These are phyloP conservation scores for Neomicropteryx cornuta DNA, from an alignment of 1,140 invertebrate species.

Conservation along the genomic window DNA sequence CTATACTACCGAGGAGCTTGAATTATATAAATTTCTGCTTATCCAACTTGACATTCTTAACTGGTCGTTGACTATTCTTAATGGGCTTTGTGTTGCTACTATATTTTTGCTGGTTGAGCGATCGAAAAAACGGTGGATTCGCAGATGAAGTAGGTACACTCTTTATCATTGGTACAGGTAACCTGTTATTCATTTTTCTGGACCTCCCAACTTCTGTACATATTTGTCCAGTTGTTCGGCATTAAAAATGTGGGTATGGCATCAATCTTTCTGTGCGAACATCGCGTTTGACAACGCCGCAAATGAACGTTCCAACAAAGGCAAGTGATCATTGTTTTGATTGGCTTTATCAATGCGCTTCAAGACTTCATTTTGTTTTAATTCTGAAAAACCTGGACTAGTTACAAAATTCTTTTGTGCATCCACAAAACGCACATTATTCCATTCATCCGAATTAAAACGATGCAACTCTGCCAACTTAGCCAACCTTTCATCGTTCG, in stretches of 20 bases:
- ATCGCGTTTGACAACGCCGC: conserved; percentile 14
- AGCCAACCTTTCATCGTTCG: too few species aligned
- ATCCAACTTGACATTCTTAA: conserved; percentile 7
- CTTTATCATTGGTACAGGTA: neutral
- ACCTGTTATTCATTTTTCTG: conserved; percentile 11
- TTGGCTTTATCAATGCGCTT: too few species aligned
- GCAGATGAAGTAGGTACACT: neutral
- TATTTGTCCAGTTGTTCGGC: conserved; percentile 9
- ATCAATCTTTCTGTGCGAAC: conserved; percentile 11
- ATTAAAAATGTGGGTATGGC: conserved; percentile 11
- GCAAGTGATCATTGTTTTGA: too few species aligned
- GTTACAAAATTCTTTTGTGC: too few species aligned
- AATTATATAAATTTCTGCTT: too few species aligned
- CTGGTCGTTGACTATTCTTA: neutral
- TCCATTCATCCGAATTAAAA: too few species aligned
- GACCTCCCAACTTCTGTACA: conserved; percentile 14
- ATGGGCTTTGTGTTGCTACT: conserved; percentile 4
- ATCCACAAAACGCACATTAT: too few species aligned
- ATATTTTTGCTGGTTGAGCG: neutral
- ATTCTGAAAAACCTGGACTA: too few species aligned
- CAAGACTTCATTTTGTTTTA: too few species aligned
- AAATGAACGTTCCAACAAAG: conserved; percentile 13
- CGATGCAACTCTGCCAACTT: too few species aligned
- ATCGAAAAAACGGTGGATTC: neutral
- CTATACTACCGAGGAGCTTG: too few species aligned